A percentile compares a stretch with the other conserved stretches of the same genome.
Conservation (phyloP, 2,797 vertebrate genomes). For the Danio aesculapii region DNA sequence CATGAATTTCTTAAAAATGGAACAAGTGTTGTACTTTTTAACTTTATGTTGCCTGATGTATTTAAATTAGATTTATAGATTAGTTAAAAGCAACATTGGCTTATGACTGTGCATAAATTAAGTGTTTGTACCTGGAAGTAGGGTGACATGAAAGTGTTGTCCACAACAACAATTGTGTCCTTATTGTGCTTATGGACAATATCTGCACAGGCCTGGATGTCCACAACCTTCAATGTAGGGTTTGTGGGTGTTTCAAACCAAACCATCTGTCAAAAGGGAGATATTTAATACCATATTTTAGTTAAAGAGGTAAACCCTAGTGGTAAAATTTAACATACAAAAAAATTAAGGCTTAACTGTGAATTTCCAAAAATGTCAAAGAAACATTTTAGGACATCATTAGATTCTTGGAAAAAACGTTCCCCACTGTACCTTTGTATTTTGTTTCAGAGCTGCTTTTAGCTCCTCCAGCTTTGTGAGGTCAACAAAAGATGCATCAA, state of each 20-base stretch:
- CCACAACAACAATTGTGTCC: conserved; percentile 87
- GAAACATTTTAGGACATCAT: neutral
- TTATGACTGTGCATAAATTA: neutral
- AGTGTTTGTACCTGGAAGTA: conserved; percentile 89
- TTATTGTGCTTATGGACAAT: conserved; percentile 77
- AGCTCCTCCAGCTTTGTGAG: conserved; percentile 83
- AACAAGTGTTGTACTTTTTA: neutral
- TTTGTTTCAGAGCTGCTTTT: conserved; percentile 84
- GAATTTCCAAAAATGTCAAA: neutral
- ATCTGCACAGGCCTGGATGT: conserved; percentile 86
- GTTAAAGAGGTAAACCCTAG: neutral
- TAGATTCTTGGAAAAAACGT: neutral
- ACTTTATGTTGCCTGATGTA: neutral
- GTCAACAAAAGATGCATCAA: conserved; percentile 86
- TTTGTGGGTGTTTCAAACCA: conserved; percentile 96
- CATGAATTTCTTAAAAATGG: neutral
- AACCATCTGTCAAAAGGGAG: conserved; percentile 80
- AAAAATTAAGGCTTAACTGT: neutral
- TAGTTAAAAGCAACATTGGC: neutral
- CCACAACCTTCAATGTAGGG: conserved; percentile 88
- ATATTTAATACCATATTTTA: conserved; percentile 1
- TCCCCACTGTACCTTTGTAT: conserved; percentile 88
- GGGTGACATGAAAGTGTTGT: conserved; percentile 96
- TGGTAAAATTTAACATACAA: neutral
- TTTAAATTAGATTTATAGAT: neutral